These are phyloP conservation scores for Nasonia giraulti DNA, from an alignment of 1,140 invertebrate species.

Conservation along the genomic window DNA sequence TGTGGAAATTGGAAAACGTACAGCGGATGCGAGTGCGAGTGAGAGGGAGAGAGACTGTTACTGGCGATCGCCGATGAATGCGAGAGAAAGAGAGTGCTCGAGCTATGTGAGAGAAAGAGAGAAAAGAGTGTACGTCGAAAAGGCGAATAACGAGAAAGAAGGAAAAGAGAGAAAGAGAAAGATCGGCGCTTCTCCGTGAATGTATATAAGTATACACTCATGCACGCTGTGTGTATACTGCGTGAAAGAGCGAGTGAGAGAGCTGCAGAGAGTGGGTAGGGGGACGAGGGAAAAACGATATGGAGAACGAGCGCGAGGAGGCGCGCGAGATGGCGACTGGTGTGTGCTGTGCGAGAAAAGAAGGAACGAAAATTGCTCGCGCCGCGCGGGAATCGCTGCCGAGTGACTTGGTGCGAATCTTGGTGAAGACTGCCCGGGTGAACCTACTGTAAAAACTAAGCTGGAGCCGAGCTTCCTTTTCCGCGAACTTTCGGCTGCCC, in stretches of 20 bases:
- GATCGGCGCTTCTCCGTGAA: background rate
- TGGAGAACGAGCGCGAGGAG: conserved; percentile 33
- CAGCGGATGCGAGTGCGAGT: background rate
- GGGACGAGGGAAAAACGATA: conserved; percentile 48
- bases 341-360: conserved; percentile 58
- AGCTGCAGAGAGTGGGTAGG: background rate
- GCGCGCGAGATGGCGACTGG: conserved; percentile 43
- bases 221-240: background rate
- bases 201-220: background rate
- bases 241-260: background rate
- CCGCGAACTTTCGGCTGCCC: background rate
- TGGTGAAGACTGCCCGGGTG: background rate
- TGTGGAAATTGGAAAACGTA: conserved; percentile 39
- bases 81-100: background rate
- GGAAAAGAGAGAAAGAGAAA: conserved; percentile 38
- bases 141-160: conserved; percentile 26
- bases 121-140: conserved; percentile 35
- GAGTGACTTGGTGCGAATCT: conserved; percentile 34
- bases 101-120: conserved; percentile 1
- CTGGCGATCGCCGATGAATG: background rate
- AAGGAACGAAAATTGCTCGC: conserved; percentile 64
- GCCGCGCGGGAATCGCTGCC: conserved; percentile 63
- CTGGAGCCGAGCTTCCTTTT: conserved; percentile 3
- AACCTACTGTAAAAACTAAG: background rate
- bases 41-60: conserved; percentile 3